A percentile compares a stretch with the other conserved stretches of the same genome.
These are phyloP conservation scores for Podilymbus podiceps DNA, from an alignment of 2,113 vertebrate species.

Conservation along the genomic window DNA sequence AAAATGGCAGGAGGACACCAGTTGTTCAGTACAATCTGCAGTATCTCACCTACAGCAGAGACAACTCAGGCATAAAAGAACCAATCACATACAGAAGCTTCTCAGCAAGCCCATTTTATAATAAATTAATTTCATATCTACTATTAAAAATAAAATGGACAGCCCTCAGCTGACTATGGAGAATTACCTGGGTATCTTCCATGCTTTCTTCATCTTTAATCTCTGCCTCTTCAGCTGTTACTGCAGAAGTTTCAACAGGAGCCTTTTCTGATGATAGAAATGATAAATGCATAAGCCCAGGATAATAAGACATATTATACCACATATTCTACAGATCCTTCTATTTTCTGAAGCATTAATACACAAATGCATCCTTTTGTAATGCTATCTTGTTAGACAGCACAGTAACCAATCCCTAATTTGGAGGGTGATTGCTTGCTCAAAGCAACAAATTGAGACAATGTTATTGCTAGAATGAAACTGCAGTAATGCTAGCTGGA, in stretches of 20 bases:
- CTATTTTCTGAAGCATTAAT: background rate
- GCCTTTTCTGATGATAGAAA: constrained; percentile 3
- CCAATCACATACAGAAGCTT: background rate
- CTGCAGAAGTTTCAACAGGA: background rate
- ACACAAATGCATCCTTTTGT: background rate
- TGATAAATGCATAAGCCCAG: background rate
- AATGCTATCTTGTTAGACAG: background rate
- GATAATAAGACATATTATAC: background rate
- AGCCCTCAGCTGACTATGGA: background rate
- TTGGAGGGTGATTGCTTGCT: background rate
- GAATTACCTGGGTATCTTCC: constrained; percentile 48
- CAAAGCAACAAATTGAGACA: background rate
- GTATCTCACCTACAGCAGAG: background rate
- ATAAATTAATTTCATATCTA: background rate
- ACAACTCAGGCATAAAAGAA: background rate
- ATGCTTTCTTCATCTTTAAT: constrained; percentile 50
- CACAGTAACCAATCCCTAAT: background rate
- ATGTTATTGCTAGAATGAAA: background rate
- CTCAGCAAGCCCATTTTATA: background rate
- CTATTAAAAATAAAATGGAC: background rate
- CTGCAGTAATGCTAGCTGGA: background rate
- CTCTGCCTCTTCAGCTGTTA: constrained; percentile 49
- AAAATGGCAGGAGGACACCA: background rate
- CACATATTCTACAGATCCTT: background rate
- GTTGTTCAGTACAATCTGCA: background rate